Evolutionary conservation across 2,888 invertebrate genomes (phyloP), one percentile per base, ranked within the genome.

Genomic region (Marronus borbonicus): DNA sequence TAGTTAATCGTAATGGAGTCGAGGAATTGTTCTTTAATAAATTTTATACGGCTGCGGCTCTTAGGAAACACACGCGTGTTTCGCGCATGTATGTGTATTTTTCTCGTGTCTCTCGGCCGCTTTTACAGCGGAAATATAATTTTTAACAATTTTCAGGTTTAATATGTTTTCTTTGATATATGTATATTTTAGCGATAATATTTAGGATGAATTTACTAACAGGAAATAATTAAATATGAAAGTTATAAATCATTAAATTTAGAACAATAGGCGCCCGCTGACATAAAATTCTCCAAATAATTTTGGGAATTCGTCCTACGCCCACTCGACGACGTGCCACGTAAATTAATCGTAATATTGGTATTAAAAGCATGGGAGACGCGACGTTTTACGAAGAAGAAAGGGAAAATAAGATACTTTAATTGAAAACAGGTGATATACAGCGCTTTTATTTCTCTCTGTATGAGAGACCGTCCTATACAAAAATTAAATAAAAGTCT

Each of bases 91-190:
- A 12, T 36, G 36, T 50, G 24, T 49, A 20, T 44, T 44, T 66
- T 66, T 7, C 44, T 44, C 17, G 10, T 17, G 28, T 60, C 7
- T 24, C 20, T 60, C 60, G 60, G 5, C n/a, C 44, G 20, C 28
- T 68, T 50, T 50, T 50, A 68, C 68, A 68, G 66, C 66, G 68
- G 68, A 68, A 68, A 68, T 68, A 68, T 68, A 68, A 68, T 68
- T 68, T 68, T 68, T 49, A 68, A 50, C 24, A 68, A 68, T 68
- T 68, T 68, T 62, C 49, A 68, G 24, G 31, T 49, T 68, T 49
- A 68, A 68, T 44, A 50, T 68, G 49, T 68, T 68, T 28, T 28
- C 68, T 68, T 68, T 68, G 68, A 68, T 68, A 68, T 50, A 50
- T 68, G 68, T 68, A 68, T 50, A 68, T 39, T 28, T 68, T 68